Percentiles rank a stretch among this genome's conserved stretches.
These are phyloP conservation scores for Brachynemurus nebulosus DNA, from an alignment of 2,888 invertebrate genomes.

Conservation along the genomic window DNA sequence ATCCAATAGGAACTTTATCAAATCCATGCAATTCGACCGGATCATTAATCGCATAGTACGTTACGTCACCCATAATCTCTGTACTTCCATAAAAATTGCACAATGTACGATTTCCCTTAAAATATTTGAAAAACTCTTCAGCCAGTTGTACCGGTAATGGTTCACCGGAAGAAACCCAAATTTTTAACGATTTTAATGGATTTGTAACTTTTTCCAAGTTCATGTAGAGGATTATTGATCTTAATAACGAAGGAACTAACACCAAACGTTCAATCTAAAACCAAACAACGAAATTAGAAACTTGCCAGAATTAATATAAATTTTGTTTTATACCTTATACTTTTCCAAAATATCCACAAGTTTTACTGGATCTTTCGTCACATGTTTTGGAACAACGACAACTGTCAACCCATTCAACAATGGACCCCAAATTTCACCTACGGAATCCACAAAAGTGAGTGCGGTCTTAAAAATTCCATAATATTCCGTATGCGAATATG, in stretches of 20 bases:
- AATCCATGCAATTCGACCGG: conserved; percentile 43
- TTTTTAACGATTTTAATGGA: conserved; percentile 34
- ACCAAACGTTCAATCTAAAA: conserved; percentile 63
- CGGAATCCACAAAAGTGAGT: conserved; percentile 80
- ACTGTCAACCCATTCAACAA: conserved; percentile 57
- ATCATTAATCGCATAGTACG: conserved; percentile 54
- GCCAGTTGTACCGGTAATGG: conserved; percentile 56
- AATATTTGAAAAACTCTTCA: conserved; percentile 60
- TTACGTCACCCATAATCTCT: conserved; percentile 85
- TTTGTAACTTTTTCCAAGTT: conserved; percentile 32
- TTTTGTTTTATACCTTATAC: conserved; percentile 55
- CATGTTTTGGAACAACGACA: conserved; percentile 55
- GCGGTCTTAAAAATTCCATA: conserved; percentile 81
- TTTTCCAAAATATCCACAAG: conserved; percentile 53
- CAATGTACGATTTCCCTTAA: conserved; percentile 47
- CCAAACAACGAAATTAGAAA: conserved; percentile 10
- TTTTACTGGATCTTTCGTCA: conserved; percentile 65
- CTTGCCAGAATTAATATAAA: background rate
- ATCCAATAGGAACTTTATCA: conserved; percentile 67
- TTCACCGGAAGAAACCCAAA: conserved; percentile 85
- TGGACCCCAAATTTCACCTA: conserved; percentile 79
- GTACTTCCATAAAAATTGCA: conserved; percentile 88
- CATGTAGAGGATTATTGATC: conserved; percentile 62
- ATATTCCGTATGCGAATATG: conserved; percentile 50
- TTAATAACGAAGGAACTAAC: conserved; percentile 69